Evolutionary conservation across 2,888 invertebrate genomes (phyloP), one percentile per base, ranked within the genome.

Genomic region (Aspidapion aeneum): DNA sequence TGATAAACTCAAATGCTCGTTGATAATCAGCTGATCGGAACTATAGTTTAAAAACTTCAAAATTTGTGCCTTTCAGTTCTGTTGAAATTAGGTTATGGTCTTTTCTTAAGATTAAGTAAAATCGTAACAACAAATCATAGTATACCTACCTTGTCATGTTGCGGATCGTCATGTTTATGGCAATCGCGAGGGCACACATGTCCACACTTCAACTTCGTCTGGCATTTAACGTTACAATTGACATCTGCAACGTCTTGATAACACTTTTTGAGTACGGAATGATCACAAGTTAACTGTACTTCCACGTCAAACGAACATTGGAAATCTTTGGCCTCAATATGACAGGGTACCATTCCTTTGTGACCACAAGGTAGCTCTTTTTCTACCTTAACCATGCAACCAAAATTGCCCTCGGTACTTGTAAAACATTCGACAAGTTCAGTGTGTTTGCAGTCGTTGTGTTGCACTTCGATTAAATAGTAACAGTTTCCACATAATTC

Each of bases 401-500:
- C 48, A 12, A 51, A 18, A 18, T 16, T 54, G 19, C n/a, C 12
- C 5, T 7, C 5, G 35, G 3, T 35, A 9, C 54, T 51, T 22
- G 1, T n/a, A 21, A 1, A 48, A 35, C 60, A 60, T 16, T 22
- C 35, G 16, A 60, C 35, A 17, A 18, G 18, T 19, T 60, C 54
- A 22, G 17, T n/a, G 20, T 60, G 60, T 48, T 52, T 21, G 48
- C 60, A 60, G n/a, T 54, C 35, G 3, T 50, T 21, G 9, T 17
- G 54, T 9, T 21, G 1, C 21, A 60, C 22, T 54, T 60, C 54
- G 18, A 49, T 55, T 2, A 49, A 35, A 21, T 62, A 62, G n/a
- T 2, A 5, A 18, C 62, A 62, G 7, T 20, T 17, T 9, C 62
- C 62, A 50, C 62, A 62, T 12, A 55, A 2, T 0, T 62, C 58